Conservation (phyloP, 2,888 invertebrate genomes). For the Noctua janthe region DNA sequence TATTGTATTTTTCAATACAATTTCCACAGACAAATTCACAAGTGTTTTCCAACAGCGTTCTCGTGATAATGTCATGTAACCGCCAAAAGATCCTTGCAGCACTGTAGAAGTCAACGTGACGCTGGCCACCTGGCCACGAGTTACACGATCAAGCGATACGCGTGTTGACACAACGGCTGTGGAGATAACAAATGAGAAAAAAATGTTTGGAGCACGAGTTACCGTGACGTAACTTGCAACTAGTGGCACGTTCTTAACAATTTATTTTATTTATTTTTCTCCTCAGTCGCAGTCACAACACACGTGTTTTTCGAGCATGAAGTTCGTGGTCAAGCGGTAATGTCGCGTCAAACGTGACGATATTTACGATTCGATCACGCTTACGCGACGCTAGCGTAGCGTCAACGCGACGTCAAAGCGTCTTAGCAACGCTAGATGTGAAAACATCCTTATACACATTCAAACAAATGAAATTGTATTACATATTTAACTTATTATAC, state of each 20-base stretch:
- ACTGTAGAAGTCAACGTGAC: not conserved
- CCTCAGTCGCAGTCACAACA: not conserved
- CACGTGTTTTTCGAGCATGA: not conserved
- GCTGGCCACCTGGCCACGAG: not conserved
- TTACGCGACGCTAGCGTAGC: not conserved
- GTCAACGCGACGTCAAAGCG: not conserved
- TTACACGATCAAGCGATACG: not conserved
- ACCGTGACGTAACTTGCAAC: not conserved
- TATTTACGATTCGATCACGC: not conserved
- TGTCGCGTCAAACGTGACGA: not conserved
- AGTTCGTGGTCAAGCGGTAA: not conserved
- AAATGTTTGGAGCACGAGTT: not conserved
- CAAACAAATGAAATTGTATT: constrained; percentile 34
- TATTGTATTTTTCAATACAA: not conserved
- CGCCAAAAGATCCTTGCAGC: not conserved
- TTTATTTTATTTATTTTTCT: not conserved
- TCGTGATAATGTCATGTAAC: not conserved
- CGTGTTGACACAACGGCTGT: not conserved
- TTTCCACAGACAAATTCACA: not conserved
- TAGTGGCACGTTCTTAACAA: too few relatives aligned
- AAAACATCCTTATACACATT: constrained; percentile 36
- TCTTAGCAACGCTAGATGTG: constrained; percentile 14
- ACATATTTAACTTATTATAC: constrained; percentile 35
- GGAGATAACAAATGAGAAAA: not conserved
- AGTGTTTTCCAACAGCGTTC: not conserved